Conservation (phyloP, 1,140 invertebrate genomes). For the Drosophila elegans region DNA sequence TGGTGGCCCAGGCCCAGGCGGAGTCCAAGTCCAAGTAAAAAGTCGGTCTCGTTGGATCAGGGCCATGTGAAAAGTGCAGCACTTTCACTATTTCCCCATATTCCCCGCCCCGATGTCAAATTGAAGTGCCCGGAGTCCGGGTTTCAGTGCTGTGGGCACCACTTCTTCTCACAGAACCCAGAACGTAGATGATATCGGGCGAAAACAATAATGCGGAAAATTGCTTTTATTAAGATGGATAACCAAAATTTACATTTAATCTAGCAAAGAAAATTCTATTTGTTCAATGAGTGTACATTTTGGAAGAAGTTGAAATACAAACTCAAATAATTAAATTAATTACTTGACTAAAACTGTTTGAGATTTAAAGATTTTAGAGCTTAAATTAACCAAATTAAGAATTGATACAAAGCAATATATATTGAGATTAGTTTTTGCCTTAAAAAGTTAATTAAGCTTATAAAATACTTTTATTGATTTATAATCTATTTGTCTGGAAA, state of each 20-base stretch:
- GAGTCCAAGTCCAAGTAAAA: not conserved
- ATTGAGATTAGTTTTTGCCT: too few relatives aligned
- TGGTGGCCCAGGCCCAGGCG: slow-evolving; percentile 58
- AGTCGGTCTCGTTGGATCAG: slow-evolving; percentile 24
- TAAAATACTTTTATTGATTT: too few relatives aligned
- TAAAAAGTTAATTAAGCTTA: too few relatives aligned
- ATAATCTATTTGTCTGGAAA: too few relatives aligned
- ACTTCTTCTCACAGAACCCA: slow-evolving; percentile 14
- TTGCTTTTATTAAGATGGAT: slow-evolving; percentile 54
- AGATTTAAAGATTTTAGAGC: too few relatives aligned
- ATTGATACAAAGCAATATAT: too few relatives aligned
- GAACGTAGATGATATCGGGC: slow-evolving; percentile 30
- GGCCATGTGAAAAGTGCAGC: slow-evolving; percentile 73
- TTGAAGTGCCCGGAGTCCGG: slow-evolving; percentile 23
- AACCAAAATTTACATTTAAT: slow-evolving; percentile 43
- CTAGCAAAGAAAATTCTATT: slow-evolving; percentile 16
- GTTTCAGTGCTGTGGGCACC: slow-evolving; percentile 13
- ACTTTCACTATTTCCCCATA: slow-evolving; percentile 59
- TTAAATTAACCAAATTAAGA: too few relatives aligned
- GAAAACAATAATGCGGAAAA: slow-evolving; percentile 47
- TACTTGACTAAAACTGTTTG: too few relatives aligned
- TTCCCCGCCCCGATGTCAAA: slow-evolving; percentile 39
- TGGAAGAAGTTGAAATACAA: too few relatives aligned
- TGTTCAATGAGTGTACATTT: slow-evolving; percentile 8
- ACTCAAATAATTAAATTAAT: too few relatives aligned